phyloP scores from a whole-genome alignment of 92 coral and sea anemone genomes.

The Blastomussa wellsi region DNA sequence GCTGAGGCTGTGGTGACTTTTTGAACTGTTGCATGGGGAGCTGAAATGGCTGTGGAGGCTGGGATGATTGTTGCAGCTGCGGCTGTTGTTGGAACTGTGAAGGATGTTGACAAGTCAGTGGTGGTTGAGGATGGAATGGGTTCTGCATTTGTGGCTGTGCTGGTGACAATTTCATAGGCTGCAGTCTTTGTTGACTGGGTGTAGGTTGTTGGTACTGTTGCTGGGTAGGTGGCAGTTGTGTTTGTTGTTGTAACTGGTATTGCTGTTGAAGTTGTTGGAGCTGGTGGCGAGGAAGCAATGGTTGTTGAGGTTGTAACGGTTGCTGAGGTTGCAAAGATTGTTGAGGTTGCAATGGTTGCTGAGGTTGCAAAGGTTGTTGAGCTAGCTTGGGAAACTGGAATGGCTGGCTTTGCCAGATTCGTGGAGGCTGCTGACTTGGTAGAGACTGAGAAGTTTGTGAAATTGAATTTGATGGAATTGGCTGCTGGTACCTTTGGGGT shows the following conservation, averaged over 20 bases:
- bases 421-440: slow-evolving; percentile 48
- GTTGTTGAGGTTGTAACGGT: slow-evolving; percentile 39
- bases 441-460: slow-evolving; percentile 34
- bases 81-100: slow-evolving; percentile 40
- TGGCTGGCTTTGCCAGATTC: slow-evolving; percentile 34
- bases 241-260: slow-evolving; percentile 40
- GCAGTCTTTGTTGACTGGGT: slow-evolving; percentile 15
- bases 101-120: slow-evolving; percentile 12
- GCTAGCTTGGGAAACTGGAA: slow-evolving; percentile 42
- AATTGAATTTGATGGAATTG: slow-evolving; percentile 22
- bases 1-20: slow-evolving; percentile 43
- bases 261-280: slow-evolving; percentile 35
- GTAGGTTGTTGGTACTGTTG: slow-evolving; percentile 31
- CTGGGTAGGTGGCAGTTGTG: slow-evolving; percentile 31
- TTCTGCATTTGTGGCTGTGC: slow-evolving; percentile 23
- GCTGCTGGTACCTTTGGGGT: slow-evolving; percentile 20
- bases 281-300: slow-evolving; percentile 26
- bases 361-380: slow-evolving; percentile 35
- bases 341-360: slow-evolving; percentile 33
- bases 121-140: slow-evolving; percentile 8
- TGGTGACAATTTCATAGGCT: slow-evolving; percentile 1
- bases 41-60: slow-evolving; percentile 52
- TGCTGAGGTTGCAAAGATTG: slow-evolving; percentile 37
- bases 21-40: slow-evolving; percentile 49
- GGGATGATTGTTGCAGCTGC: slow-evolving; percentile 28